Percentiles rank a stretch among this genome's conserved stretches.
Evolutionary conservation across 2,888 invertebrate genomes (phyloP).

Genomic region (Dascillus cervinus): DNA sequence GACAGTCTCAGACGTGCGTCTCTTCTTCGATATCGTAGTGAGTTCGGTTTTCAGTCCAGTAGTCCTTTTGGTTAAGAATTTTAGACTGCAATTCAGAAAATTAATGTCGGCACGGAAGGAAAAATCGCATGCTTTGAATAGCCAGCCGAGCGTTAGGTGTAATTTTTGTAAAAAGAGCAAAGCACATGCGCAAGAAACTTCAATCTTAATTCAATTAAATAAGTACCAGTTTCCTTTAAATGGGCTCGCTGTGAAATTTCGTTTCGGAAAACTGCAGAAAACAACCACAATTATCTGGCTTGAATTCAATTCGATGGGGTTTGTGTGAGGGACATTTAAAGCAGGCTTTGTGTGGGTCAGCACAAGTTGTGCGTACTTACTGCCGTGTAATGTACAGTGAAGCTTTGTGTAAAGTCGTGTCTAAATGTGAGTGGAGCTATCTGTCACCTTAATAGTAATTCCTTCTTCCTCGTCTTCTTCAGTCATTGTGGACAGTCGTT

Average conservation of each 20-base stretch:
- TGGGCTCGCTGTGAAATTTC: slow-evolving; percentile 20
- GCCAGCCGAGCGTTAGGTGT: no score
- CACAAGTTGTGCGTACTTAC: slow-evolving; percentile 3
- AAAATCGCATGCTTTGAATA: no score
- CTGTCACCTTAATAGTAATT: slow-evolving; percentile 55
- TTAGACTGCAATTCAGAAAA: slow-evolving; percentile 1
- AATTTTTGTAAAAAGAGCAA: no score
- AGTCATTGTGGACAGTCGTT: slow-evolving; percentile 75
- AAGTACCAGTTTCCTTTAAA: slow-evolving; percentile 19
- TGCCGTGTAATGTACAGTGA: slow-evolving; percentile 3
- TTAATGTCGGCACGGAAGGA: no score
- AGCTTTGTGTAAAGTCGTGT: slow-evolving; percentile 10
- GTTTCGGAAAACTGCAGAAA: slow-evolving; percentile 8
- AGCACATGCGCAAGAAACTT: slow-evolving; percentile 3
- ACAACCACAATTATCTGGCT: no score
- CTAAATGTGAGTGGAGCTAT: slow-evolving; percentile 21
- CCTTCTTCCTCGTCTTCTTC: slow-evolving; percentile 78
- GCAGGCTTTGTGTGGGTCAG: slow-evolving; percentile 4
- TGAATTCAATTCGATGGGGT: neutral
- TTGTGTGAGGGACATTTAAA: slow-evolving; percentile 2
- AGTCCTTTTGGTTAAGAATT: slow-evolving; percentile 1
- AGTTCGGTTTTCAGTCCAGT: no score
- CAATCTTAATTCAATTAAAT: slow-evolving; percentile 6
- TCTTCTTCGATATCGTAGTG: no score
- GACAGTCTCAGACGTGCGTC: no score